These are phyloP conservation scores for Epinephelus lanceolatus DNA, from an alignment of 2,113 vertebrate species.

Conservation along the genomic window DNA sequence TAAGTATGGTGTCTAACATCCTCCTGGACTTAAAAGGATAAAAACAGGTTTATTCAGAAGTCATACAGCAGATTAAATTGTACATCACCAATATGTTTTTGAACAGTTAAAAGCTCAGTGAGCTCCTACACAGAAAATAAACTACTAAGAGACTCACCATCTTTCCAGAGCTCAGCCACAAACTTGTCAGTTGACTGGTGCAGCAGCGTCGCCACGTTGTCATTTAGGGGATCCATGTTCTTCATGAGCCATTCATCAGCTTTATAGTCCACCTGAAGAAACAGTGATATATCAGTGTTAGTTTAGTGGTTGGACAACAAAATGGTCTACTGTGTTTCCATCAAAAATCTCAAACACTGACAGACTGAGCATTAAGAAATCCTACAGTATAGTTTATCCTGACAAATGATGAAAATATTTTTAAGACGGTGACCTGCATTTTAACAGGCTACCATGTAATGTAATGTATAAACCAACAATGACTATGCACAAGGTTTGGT, in stretches of 20 bases:
- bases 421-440: too few relatives aligned
- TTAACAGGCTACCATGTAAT: background rate
- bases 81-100: background rate
- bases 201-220: constrained; percentile 96
- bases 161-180: constrained; percentile 98
- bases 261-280: constrained; percentile 95
- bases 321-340: background rate
- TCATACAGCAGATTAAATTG: background rate
- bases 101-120: background rate
- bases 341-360: background rate
- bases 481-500: background rate
- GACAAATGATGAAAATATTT: too few relatives aligned
- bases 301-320: background rate
- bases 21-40: background rate
- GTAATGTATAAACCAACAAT: too few relatives aligned
- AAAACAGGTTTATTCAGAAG: background rate
- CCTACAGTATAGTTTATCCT: too few relatives aligned
- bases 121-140: background rate
- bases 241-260: constrained; percentile 99
- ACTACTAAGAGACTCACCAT: constrained; percentile 86
- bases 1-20: too few relatives aligned
- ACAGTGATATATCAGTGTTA: background rate
- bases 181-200: constrained; percentile 98
- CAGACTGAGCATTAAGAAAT: background rate
- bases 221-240: constrained; percentile 99